Conservation (phyloP, 2,113 vertebrate genomes). For the Acanthisitta chloris region DNA sequence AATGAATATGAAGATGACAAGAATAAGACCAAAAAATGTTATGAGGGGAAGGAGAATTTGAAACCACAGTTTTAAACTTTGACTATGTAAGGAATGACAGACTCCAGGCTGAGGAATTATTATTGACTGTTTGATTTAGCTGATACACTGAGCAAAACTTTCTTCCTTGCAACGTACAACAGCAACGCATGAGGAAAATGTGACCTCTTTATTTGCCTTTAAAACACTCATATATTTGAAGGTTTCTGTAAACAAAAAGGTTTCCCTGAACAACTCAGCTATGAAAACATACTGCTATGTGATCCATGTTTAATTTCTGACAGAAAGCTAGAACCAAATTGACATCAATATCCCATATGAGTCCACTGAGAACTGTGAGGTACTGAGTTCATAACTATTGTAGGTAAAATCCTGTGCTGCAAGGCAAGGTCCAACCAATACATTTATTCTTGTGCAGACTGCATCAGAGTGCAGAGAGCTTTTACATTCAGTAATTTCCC, state of each 20-base stretch:
- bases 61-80: not conserved
- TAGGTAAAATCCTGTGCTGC: not conserved
- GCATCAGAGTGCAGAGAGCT: not conserved
- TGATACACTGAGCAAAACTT: not conserved
- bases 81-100: not conserved
- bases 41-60: not conserved
- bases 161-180: not conserved
- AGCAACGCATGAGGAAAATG: not conserved
- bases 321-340: not conserved
- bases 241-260: not conserved
- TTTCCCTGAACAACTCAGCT: not conserved
- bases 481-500: not conserved
- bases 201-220: not conserved
- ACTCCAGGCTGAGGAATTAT: not conserved
- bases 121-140: not conserved
- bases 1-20: not conserved
- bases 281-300: not conserved
- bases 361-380: not conserved
- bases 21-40: not conserved
- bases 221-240: not conserved
- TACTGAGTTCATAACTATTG: not conserved
- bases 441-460: not conserved
- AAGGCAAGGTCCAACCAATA: not conserved
- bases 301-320: not conserved
- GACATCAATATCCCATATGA: not conserved